phyloP scores from a whole-genome alignment of 2,797 vertebrate species.

The Vultur gryphus region DNA sequence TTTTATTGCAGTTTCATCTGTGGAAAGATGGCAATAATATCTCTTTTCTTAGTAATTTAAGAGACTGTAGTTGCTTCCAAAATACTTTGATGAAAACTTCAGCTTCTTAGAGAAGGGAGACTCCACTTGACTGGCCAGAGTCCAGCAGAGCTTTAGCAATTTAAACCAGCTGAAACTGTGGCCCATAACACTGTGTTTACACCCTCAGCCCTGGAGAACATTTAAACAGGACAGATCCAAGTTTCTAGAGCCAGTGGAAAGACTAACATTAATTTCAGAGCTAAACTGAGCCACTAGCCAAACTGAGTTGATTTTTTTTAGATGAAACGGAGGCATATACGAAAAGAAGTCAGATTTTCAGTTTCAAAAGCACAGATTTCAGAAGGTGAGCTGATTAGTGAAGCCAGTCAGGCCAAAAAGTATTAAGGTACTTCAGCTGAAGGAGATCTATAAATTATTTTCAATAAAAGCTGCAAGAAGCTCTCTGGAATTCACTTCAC shows the following conservation, averaged over 20 bases:
- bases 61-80: slow-evolving; percentile 24
- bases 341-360: neutral
- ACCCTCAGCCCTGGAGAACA: slow-evolving; percentile 51
- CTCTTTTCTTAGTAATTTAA: slow-evolving; percentile 28
- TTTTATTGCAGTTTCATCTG: slow-evolving; percentile 16
- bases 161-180: slow-evolving; percentile 41
- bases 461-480: neutral
- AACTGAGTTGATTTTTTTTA: neutral
- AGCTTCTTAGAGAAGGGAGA: slow-evolving; percentile 15
- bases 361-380: neutral
- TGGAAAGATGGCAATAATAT: slow-evolving; percentile 43
- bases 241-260: slow-evolving; percentile 41
- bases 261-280: slow-evolving; percentile 30
- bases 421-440: neutral
- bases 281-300: neutral
- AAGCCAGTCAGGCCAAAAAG: neutral
- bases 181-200: slow-evolving; percentile 36
- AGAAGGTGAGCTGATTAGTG: neutral
- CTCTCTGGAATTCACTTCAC: neutral
- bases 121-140: slow-evolving; percentile 4
- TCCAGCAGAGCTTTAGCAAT: slow-evolving; percentile 39
- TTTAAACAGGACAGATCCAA: slow-evolving; percentile 50
- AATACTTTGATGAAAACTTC: slow-evolving; percentile 29
- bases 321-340: neutral
- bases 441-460: neutral